A percentile compares a stretch with the other conserved stretches of the same genome.
These are phyloP conservation scores for Pelobates fuscus DNA, from an alignment of 2,113 vertebrate species.

Conservation along the genomic window DNA sequence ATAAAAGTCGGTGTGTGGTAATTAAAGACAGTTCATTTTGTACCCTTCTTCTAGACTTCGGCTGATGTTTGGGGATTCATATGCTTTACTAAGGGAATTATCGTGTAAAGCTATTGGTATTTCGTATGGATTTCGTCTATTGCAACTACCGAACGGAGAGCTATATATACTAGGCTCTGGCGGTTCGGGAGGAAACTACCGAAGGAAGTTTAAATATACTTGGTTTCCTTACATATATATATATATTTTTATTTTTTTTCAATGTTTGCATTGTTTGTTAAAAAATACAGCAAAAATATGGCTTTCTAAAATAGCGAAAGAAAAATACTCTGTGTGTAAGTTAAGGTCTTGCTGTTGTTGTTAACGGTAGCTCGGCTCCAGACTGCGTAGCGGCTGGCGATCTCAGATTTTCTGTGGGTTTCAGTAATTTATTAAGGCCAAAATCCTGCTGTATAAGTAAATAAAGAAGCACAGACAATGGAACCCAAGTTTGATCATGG, in stretches of 20 bases:
- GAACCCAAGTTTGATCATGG: constrained; percentile 97
- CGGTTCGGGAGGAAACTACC: too few species aligned
- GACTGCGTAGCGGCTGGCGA: constrained; percentile 28
- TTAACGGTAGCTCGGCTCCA: constrained; percentile 49
- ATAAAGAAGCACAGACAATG: constrained; percentile 98
- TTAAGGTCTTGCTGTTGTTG: constrained; percentile 53
- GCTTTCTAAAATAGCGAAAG: constrained; percentile 71
- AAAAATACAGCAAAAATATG: constrained; percentile 80
- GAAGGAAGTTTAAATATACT: too few species aligned
- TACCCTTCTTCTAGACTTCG: too few species aligned
- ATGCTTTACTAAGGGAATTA: too few species aligned
- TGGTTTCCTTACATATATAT: too few species aligned
- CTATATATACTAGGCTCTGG: too few species aligned
- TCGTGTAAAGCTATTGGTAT: too few species aligned
- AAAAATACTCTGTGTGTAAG: constrained; percentile 74
- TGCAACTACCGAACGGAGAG: too few species aligned
- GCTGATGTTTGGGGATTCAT: too few species aligned
- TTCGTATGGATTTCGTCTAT: too few species aligned
- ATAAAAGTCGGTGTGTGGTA: too few species aligned
- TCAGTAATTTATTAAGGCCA: constrained; percentile 98
- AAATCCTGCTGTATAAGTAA: constrained; percentile 98
- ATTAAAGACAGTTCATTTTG: too few species aligned
- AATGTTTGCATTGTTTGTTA: constrained; percentile 80
- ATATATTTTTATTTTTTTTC: constrained; percentile 55
- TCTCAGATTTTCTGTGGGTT: constrained; percentile 46